A percentile compares a stretch with the other conserved stretches of the same genome.
Conservation (phyloP, 2,797 vertebrate species). For the Uromys caudimaculatus region DNA sequence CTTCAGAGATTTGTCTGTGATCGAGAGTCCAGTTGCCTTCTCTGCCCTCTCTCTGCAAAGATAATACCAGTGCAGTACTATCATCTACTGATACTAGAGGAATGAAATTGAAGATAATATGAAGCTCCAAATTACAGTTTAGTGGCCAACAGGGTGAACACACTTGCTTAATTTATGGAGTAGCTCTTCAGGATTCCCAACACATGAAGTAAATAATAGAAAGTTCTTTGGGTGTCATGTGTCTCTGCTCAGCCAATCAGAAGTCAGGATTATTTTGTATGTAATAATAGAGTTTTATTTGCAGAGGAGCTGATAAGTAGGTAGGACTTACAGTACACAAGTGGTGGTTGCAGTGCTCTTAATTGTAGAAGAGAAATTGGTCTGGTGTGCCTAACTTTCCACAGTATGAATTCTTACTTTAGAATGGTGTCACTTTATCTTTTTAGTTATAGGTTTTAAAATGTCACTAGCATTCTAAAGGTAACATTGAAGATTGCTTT, state of each 20-base stretch:
- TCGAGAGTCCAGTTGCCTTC: neutral
- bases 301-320: constrained; percentile 50
- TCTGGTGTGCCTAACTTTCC: constrained; percentile 64
- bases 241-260: constrained; percentile 77
- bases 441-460: constrained; percentile 66
- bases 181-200: constrained; percentile 20
- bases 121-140: neutral
- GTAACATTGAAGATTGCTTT: constrained; percentile 52
- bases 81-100: neutral
- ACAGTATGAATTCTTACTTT: constrained; percentile 32
- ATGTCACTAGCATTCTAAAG: constrained; percentile 67
- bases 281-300: constrained; percentile 77
- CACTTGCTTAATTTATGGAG: neutral
- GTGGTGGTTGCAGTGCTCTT: neutral
- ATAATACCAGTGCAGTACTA: neutral
- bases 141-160: neutral
- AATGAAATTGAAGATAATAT: neutral
- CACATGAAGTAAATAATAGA: constrained; percentile 75
- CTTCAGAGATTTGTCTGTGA: constrained; percentile 34
- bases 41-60: neutral
- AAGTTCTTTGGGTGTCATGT: constrained; percentile 63
- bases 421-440: constrained; percentile 54
- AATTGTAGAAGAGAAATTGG: constrained; percentile 61
- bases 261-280: constrained; percentile 63
- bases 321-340: neutral